Conservation (phyloP, 2,888 invertebrate genomes). For the Acleris cristana region DNA sequence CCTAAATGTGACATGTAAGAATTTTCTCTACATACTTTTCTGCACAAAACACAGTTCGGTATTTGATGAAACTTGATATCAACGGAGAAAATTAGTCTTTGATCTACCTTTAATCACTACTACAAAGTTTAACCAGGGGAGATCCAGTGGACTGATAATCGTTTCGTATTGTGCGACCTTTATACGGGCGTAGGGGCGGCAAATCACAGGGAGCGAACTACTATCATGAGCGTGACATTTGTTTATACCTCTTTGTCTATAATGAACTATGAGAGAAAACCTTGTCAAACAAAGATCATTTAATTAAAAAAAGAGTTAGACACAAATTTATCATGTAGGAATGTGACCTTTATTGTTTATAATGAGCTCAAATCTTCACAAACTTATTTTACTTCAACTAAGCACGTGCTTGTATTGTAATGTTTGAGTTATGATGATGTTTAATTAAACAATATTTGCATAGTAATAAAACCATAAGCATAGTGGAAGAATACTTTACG, state of each 20-base stretch:
- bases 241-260: constrained; percentile 10
- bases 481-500: constrained; percentile 33
- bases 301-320: no score
- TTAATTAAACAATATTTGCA: constrained; percentile 32
- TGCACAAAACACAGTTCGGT: no score
- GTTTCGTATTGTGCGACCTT: constrained; percentile 17
- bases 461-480: constrained; percentile 27
- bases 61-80: no score
- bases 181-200: constrained; percentile 29
- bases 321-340: neutral
- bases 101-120: constrained; percentile 8
- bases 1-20: no score
- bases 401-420: constrained; percentile 30
- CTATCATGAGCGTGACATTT: constrained; percentile 25
- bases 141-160: constrained; percentile 24
- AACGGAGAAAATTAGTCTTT: neutral
- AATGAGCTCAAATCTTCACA: constrained; percentile 19
- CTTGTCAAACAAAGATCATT: neutral
- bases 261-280: neutral
- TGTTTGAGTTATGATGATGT: constrained; percentile 35
- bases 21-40: no score
- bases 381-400: constrained; percentile 14
- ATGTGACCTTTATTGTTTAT: neutral
- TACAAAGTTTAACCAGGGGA: constrained; percentile 11
- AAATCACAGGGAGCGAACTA: constrained; percentile 13